Evolutionary conservation across 2,888 invertebrate species (phyloP).

Genomic region (Fabriciana adippe): DNA sequence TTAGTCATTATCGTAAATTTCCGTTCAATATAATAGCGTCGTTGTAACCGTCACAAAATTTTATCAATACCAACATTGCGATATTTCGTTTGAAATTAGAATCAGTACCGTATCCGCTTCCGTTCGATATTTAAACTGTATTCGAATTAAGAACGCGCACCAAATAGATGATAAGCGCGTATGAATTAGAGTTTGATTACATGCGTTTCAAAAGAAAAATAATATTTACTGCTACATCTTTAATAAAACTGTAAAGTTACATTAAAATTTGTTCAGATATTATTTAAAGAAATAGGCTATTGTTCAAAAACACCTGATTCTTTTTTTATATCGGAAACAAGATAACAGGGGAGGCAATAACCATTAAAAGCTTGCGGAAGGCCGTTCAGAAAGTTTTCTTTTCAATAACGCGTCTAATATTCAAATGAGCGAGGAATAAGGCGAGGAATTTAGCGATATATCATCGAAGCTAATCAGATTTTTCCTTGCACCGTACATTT

Average conservation of each 20-base stretch:
- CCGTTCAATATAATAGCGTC: constrained; percentile 76
- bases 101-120: constrained; percentile 81
- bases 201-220: constrained; percentile 3
- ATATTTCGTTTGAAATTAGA: constrained; percentile 80
- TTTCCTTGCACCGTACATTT: constrained; percentile 63
- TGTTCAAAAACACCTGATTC: constrained; percentile 53
- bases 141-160: constrained; percentile 74
- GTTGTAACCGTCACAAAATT: constrained; percentile 65
- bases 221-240: not conserved
- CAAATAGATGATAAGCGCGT: constrained; percentile 65
- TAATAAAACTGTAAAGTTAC: constrained; percentile 13
- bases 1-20: constrained; percentile 74
- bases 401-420: constrained; percentile 82
- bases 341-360: constrained; percentile 70
- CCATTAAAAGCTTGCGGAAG: constrained; percentile 77
- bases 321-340: constrained; percentile 52
- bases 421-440: constrained; percentile 78
- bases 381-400: constrained; percentile 77
- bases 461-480: constrained; percentile 78
- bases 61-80: constrained; percentile 79
- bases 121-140: constrained; percentile 77
- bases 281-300: constrained; percentile 22
- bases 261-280: constrained; percentile 11
- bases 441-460: constrained; percentile 75
- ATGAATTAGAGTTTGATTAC: constrained; percentile 29